Evolutionary conservation across 2,888 invertebrate species (phyloP).

Genomic region (Acrobasis suavella): DNA sequence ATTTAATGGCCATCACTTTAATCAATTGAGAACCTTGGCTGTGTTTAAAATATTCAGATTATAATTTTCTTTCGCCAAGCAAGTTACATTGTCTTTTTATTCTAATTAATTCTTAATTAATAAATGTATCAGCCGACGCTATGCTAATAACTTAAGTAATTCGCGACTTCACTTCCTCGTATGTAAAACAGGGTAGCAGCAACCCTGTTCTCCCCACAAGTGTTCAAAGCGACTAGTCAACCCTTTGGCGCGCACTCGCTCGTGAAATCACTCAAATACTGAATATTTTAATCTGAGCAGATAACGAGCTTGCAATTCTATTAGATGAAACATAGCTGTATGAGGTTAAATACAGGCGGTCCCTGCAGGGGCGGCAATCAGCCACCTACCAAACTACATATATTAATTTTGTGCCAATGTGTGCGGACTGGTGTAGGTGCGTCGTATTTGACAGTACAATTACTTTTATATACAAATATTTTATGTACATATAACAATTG

Average conservation of each 20-base stretch:
- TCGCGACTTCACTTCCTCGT: constrained; percentile 56
- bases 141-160: constrained; percentile 50
- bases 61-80: neutral
- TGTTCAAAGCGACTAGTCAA: constrained; percentile 81
- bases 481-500: no score
- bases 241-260: constrained; percentile 81
- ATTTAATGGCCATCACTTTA: neutral
- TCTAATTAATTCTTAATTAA: constrained; percentile 5
- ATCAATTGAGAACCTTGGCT: neutral
- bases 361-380: constrained; percentile 39
- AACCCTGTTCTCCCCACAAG: constrained; percentile 70
- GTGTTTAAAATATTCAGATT: neutral
- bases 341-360: constrained; percentile 66
- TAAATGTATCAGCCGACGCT: constrained; percentile 29
- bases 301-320: constrained; percentile 83
- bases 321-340: constrained; percentile 80
- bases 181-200: constrained; percentile 58
- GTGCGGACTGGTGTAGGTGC: neutral
- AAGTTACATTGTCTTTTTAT: neutral
- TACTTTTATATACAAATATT: no score
- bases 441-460: neutral
- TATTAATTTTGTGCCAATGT: constrained; percentile 7
- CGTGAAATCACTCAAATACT: constrained; percentile 83
- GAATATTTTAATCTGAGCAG: constrained; percentile 83
- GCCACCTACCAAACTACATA: constrained; percentile 14